These are phyloP conservation scores for Octodon degus DNA, from an alignment of 2,113 vertebrate species.

Conservation along the genomic window DNA sequence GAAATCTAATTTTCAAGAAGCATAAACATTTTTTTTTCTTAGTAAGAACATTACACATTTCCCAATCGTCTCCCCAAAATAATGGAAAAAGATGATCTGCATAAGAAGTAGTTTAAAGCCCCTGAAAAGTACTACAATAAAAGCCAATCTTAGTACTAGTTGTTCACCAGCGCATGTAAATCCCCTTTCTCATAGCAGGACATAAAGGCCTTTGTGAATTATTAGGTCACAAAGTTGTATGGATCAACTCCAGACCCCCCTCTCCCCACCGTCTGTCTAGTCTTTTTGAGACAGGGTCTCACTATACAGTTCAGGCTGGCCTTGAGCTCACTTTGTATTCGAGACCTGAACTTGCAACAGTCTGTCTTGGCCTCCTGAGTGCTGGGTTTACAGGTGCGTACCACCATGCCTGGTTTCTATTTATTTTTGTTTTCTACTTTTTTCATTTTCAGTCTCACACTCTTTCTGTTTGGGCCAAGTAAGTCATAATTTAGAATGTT, in stretches of 20 bases:
- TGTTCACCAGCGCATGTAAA: not conserved
- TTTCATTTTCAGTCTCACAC: conserved; percentile 21
- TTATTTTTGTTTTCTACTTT: conserved; percentile 48
- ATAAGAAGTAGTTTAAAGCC: conserved; percentile 8
- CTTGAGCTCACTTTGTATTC: too few species aligned
- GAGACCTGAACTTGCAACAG: too few species aligned
- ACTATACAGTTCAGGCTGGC: too few species aligned
- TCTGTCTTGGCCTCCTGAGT: too few species aligned
- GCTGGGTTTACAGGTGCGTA: too few species aligned
- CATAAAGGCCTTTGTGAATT: conserved; percentile 33
- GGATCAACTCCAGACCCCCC: not conserved
- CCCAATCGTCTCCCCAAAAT: not conserved
- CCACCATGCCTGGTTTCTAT: not conserved
- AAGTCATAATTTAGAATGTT: not conserved
- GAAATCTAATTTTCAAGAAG: conserved; percentile 22
- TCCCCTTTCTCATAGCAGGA: not conserved
- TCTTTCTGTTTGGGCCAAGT: conserved; percentile 28
- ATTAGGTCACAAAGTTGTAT: conserved; percentile 1
- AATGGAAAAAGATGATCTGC: not conserved
- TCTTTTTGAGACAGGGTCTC: too few species aligned
- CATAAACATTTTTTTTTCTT: not conserved
- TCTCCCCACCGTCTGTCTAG: too few species aligned
- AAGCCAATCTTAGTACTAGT: not conserved
- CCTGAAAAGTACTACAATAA: not conserved
- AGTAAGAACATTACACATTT: not conserved